Base-by-base conservation (phyloP, 2,797 vertebrate genomes). In the Netta rufina region DNA sequence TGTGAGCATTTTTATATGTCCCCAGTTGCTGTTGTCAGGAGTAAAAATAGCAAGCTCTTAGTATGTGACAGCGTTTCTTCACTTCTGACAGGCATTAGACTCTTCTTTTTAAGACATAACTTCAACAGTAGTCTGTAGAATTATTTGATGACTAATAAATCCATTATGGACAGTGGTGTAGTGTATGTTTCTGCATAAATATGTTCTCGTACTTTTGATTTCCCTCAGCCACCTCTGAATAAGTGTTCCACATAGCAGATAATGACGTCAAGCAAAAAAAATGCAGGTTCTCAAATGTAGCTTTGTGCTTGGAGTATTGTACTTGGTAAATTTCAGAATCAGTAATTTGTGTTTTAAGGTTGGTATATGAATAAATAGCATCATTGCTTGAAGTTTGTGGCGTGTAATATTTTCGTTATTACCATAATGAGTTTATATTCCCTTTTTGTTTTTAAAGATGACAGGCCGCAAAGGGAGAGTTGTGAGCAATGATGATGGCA, bases 401-500 rank as follows among this genome's bases (percentile, higher is more conserved):
- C 11, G 8, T 21, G 32, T n/a, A 8, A 3, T 43, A 13, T 30
- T 17, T 62, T 24, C 13, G 60, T 5, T 7, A 0, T 4, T 85
- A n/a, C 39, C 22, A 1, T 73, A 9, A 79, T 41, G 73, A 95
- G 87, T 10, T 33, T 33, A 56, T 75, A 9, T 67, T 82, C 49
- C 53, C 39, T 28, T 57, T 51, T 73, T 77, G 13, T 71, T 90
- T 87, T 73, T 89, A 1, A 91, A 99, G 99, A 99, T 99, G 99
- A 99, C 99, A 0, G 99, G 99, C 5, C 98, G 99, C 41, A 99
- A 99, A 95, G 99, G 99, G 9, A 98, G 99, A 9, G 99, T 99
- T 30, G 99, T 99, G 79, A 99, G 99, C 88, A 99, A 99, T 0
- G 99, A 99, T 7, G 99, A 99, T 8, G 99, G 99, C 96, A 99